Evolutionary conservation across 1,140 invertebrate genomes (phyloP).

Genomic region (Cotesia chilonis): DNA sequence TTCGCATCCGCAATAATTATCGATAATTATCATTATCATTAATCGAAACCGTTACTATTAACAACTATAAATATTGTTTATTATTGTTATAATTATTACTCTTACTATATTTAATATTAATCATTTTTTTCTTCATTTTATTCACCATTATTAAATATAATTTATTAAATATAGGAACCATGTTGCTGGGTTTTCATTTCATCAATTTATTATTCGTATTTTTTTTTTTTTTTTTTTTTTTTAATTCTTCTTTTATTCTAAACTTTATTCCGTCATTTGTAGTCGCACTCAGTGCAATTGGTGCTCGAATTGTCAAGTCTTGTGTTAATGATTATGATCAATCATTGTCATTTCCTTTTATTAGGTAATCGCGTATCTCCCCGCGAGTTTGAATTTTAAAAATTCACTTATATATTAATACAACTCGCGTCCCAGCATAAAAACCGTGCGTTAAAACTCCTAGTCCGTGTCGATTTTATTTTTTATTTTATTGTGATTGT

Average conservation of each 20-base stretch:
- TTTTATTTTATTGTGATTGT: too few species aligned
- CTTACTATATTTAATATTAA: constrained; percentile 50
- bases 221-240: neutral
- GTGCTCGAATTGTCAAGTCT: constrained; percentile 21
- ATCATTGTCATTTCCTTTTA: constrained; percentile 14
- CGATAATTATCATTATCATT: constrained; percentile 46
- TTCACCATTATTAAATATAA: constrained; percentile 60
- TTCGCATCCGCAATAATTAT: constrained; percentile 27
- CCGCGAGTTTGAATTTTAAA: constrained; percentile 10
- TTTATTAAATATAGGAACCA: constrained; percentile 66
- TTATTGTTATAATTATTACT: constrained; percentile 51
- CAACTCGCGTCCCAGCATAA: constrained; percentile 20
- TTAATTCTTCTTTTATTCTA: too few species aligned
- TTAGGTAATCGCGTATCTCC: constrained; percentile 11
- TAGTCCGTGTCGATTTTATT: neutral
- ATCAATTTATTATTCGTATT: constrained; percentile 40
- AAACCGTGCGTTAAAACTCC: constrained; percentile 15
- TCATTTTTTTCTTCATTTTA: constrained; percentile 53
- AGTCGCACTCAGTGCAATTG: constrained; percentile 36
- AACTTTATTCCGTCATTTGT: too few species aligned
- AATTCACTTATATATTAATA: neutral
- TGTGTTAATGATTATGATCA: neutral
- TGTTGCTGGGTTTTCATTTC: constrained; percentile 56
- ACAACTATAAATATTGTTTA: constrained; percentile 50
- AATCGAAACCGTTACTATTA: constrained; percentile 55